Percentiles rank a stretch among this genome's conserved stretches.
Conservation (phyloP, 2,797 vertebrate genomes). For the Poeciliopsis turneri region DNA sequence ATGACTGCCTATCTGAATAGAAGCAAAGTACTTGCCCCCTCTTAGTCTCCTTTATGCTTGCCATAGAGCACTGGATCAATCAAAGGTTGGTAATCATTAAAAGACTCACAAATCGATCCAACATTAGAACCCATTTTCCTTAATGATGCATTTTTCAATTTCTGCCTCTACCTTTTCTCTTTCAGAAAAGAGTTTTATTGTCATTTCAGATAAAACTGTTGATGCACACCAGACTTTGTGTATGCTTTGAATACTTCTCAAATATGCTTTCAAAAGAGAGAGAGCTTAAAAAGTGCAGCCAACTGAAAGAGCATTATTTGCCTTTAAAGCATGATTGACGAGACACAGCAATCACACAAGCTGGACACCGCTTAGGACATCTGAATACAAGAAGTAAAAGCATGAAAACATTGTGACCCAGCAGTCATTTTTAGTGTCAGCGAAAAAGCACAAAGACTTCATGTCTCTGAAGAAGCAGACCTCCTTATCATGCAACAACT, state of each 20-base stretch:
- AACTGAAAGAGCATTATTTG: slow-evolving; percentile 7
- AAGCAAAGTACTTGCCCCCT: slow-evolving; percentile 29
- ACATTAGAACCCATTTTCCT: slow-evolving; percentile 56
- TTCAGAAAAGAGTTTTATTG: slow-evolving; percentile 22
- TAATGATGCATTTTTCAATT: slow-evolving; percentile 53
- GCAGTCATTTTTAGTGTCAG: slow-evolving; percentile 12
- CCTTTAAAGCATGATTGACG: slow-evolving; percentile 11
- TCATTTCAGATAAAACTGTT: slow-evolving; percentile 37
- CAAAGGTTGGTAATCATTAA: slow-evolving; percentile 49
- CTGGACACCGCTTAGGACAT: slow-evolving; percentile 1
- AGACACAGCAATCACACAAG: slow-evolving; percentile 27
- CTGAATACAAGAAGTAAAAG: slow-evolving; percentile 16
- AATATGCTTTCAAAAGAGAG: slow-evolving; percentile 1
- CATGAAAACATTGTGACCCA: slow-evolving; percentile 11
- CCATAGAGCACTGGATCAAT: slow-evolving; percentile 54
- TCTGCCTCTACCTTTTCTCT: slow-evolving; percentile 21
- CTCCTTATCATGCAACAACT: slow-evolving; percentile 52
- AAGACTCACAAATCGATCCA: slow-evolving; percentile 59
- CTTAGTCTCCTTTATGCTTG: slow-evolving; percentile 45
- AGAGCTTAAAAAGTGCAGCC: slow-evolving; percentile 12
- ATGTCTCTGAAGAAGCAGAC: slow-evolving; percentile 39
- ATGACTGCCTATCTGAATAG: slow-evolving; percentile 25
- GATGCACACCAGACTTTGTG: slow-evolving; percentile 2
- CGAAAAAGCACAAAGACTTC: slow-evolving; percentile 9
- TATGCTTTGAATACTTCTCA: slow-evolving; percentile 11